Evolutionary conservation across 2,113 vertebrate species (phyloP), one percentile per base, ranked within the genome.

Genomic region (Sphaerodactylus townsendi): DNA sequence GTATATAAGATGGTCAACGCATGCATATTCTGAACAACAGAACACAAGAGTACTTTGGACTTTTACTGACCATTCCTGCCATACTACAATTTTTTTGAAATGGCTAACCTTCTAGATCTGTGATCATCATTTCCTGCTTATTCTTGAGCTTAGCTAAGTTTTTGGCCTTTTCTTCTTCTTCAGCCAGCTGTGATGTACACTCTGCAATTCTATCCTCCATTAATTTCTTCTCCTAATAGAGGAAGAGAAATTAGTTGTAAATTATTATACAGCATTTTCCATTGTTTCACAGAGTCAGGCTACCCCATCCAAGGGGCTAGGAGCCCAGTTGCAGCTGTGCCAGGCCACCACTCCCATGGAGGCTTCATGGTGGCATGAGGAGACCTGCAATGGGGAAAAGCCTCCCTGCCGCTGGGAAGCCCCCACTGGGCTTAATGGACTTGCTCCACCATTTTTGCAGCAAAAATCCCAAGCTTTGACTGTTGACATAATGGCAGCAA

Each of bases 121-220:
- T 97, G 96, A 99, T 99, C 98, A 99, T 98, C 96, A 99, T 96
- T 95, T 99, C 99, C 92, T 99, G 99, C 93, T 99, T 99, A 94
- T 99, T 99, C 94, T 98, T 98, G 81, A 99, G 94, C 87, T 99
- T 99, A 88, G 98, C 93, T 75, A 99, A 95, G 90, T 99, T 99
- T 92, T 99, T 99, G 56, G 98, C 97, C 91, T 99, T 99, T 93
- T 99, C 99, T 90, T 99, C 99, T 92, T 99, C 98, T 89, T 99
- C 98, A 50, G 98, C 95, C 90, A 99, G 96, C 94, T 98, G 97
- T 78, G 98, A 97, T 75, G 97, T 98, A 80, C 98, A 98, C 91
- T 99, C 99, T 2, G 95, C 90, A 78, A 99, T 97, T 79, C 98
- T 92, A 91, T 99, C 99, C 72, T 99, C 99, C 94, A 97, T 96